Conservation (phyloP, 92 coral and sea anemone species). For the Anthopleura xanthogrammica region DNA sequence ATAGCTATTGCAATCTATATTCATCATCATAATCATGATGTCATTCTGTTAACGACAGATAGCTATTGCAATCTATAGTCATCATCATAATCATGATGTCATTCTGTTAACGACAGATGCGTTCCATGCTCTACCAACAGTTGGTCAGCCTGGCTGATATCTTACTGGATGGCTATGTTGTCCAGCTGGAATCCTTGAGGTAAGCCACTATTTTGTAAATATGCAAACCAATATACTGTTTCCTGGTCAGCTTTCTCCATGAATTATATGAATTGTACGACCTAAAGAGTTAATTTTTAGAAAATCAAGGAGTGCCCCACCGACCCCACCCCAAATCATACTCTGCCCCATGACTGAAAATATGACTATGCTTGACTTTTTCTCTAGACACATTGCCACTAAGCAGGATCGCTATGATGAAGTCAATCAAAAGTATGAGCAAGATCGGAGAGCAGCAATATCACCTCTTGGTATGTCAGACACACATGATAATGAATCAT, state of each 20-base stretch:
- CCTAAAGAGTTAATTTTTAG: too few relatives aligned
- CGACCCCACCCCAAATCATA: too few relatives aligned
- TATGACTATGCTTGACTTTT: not conserved
- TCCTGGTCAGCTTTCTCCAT: too few relatives aligned
- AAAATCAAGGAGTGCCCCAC: too few relatives aligned
- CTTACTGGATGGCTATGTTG: slow-evolving; percentile 75
- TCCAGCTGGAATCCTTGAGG: slow-evolving; percentile 79
- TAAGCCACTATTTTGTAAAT: slow-evolving; percentile 7
- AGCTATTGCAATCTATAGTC: not conserved
- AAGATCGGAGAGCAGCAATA: slow-evolving; percentile 70
- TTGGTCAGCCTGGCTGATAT: slow-evolving; percentile 83
- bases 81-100: not conserved
- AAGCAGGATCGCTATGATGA: slow-evolving; percentile 73
- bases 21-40: not conserved
- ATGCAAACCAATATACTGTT: not conserved
- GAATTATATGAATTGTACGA: too few relatives aligned
- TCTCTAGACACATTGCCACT: slow-evolving; percentile 56
- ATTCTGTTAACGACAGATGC: slow-evolving; percentile 29
- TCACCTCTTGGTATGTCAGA: slow-evolving; percentile 67
- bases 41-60: too few relatives aligned
- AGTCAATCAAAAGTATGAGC: slow-evolving; percentile 79
- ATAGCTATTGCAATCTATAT: too few relatives aligned
- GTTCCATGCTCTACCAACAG: slow-evolving; percentile 71
- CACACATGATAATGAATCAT: not conserved
- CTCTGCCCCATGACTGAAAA: not conserved